Conservation (phyloP, 1,140 invertebrate genomes). For the Bombus pyrosoma region DNA sequence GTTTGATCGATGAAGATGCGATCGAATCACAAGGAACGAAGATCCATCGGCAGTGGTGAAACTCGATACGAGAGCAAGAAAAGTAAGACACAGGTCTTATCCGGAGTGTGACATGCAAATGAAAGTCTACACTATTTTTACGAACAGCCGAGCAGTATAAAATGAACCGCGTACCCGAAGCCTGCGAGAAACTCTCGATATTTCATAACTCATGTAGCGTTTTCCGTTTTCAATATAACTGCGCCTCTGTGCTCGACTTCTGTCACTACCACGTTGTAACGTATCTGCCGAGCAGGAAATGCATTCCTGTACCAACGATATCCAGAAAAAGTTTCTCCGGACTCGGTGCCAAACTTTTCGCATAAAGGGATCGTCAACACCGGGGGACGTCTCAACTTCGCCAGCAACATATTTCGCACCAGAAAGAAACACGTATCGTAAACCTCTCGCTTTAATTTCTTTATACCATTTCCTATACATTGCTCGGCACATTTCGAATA, state of each 20-base stretch:
- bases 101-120: not conserved
- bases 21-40: not conserved
- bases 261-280: conserved; percentile 47
- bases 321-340: conserved; percentile 45
- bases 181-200: conserved; percentile 26
- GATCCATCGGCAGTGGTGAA: not conserved
- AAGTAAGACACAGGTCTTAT: not conserved
- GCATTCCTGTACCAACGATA: conserved; percentile 42
- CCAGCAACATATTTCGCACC: not conserved
- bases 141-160: not conserved
- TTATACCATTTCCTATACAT: not conserved
- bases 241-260: conserved; percentile 36
- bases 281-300: conserved; percentile 42
- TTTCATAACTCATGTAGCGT: conserved; percentile 38
- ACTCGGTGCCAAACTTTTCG: conserved; percentile 41
- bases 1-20: no score
- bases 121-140: conserved; percentile 7
- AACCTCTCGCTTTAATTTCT: conserved; percentile 3
- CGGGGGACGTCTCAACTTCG: conserved; percentile 23
- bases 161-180: conserved; percentile 6
- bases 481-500: not conserved
- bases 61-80: not conserved
- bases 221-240: conserved; percentile 52
- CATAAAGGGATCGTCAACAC: conserved; percentile 45
- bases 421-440: not conserved